These are phyloP conservation scores for Drosophila micromelanica DNA, from an alignment of 1,140 invertebrate genomes.

Conservation along the genomic window DNA sequence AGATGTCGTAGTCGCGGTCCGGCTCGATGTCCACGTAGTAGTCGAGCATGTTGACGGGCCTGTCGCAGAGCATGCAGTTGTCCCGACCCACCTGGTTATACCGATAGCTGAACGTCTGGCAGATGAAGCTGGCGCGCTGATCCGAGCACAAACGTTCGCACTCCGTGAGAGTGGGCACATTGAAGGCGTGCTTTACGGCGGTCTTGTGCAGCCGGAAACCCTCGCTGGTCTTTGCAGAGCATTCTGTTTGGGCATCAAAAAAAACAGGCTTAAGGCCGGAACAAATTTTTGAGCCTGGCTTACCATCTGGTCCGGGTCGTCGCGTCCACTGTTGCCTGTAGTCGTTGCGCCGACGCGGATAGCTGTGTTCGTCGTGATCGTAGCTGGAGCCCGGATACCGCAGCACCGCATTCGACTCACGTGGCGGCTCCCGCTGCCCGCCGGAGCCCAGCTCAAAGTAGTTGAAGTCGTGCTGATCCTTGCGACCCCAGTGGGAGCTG, in stretches of 20 bases:
- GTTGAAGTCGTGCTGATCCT: conserved; percentile 79
- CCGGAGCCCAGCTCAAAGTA: conserved; percentile 73
- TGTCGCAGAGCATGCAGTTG: conserved; percentile 91
- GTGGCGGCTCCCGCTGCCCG: conserved; percentile 47
- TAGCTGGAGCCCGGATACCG: conserved; percentile 79
- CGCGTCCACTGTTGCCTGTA: conserved; percentile 76
- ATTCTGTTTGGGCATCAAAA: conserved; percentile 85
- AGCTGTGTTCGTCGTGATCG: conserved; percentile 63
- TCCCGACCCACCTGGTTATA: conserved; percentile 85
- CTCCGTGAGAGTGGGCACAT: conserved; percentile 88
- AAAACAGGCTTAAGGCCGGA: too few relatives aligned
- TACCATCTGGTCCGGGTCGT: conserved; percentile 81
- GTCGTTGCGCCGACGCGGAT: conserved; percentile 61
- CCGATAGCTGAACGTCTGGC: conserved; percentile 91
- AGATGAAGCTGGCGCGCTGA: conserved; percentile 88
- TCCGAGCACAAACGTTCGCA: conserved; percentile 90
- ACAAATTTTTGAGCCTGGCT: not conserved
- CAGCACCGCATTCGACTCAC: conserved; percentile 68
- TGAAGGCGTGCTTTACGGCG: conserved; percentile 87
- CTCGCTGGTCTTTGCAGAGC: conserved; percentile 89
- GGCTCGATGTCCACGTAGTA: conserved; percentile 90
- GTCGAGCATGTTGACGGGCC: conserved; percentile 88
- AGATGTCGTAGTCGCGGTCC: conserved; percentile 91
- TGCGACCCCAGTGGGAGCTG: conserved; percentile 76
- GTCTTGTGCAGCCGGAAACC: conserved; percentile 89